Percentiles rank a stretch among this genome's conserved stretches.
phyloP scores from a whole-genome alignment of 2,797 vertebrate genomes.

The Borostomias antarcticus region DNA sequence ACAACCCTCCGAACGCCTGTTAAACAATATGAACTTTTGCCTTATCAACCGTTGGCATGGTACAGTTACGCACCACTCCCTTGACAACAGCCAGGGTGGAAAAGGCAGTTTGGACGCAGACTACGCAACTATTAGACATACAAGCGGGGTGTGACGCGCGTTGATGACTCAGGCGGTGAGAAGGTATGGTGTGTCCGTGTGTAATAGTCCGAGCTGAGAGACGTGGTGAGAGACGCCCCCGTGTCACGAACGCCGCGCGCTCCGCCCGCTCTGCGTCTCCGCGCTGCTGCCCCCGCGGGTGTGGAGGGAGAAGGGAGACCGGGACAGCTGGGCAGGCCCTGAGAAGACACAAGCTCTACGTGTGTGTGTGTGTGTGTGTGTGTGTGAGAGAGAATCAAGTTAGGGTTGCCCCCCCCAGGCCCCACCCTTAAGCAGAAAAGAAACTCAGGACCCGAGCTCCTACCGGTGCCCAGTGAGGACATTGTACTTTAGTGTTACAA shows the following conservation, averaged over 20 bases:
- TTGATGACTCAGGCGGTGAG: background rate
- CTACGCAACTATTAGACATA: constrained; percentile 5
- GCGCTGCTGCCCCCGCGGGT: constrained; percentile 55
- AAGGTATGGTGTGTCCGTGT: too few relatives aligned
- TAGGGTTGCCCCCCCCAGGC: constrained; percentile 55
- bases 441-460: too few relatives aligned
- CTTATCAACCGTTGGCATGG: constrained; percentile 68
- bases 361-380: constrained; percentile 19
- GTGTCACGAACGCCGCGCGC: too few relatives aligned
- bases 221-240: too few relatives aligned
- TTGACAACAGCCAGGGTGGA: constrained; percentile 46
- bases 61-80: constrained; percentile 32
- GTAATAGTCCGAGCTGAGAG: too few relatives aligned
- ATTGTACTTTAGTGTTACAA: too few relatives aligned
- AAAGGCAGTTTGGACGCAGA: constrained; percentile 42
- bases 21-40: constrained; percentile 71
- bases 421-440: constrained; percentile 35
- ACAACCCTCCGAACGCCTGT: constrained; percentile 38
- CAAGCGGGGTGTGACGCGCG: constrained; percentile 39
- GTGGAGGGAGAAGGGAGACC: constrained; percentile 59
- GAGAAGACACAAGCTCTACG: constrained; percentile 13
- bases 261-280: background rate
- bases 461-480: too few relatives aligned
- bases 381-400: constrained; percentile 21
- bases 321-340: constrained; percentile 68